These are phyloP conservation scores for Grammomys surdaster DNA, from an alignment of 2,113 vertebrate species.

Conservation along the genomic window DNA sequence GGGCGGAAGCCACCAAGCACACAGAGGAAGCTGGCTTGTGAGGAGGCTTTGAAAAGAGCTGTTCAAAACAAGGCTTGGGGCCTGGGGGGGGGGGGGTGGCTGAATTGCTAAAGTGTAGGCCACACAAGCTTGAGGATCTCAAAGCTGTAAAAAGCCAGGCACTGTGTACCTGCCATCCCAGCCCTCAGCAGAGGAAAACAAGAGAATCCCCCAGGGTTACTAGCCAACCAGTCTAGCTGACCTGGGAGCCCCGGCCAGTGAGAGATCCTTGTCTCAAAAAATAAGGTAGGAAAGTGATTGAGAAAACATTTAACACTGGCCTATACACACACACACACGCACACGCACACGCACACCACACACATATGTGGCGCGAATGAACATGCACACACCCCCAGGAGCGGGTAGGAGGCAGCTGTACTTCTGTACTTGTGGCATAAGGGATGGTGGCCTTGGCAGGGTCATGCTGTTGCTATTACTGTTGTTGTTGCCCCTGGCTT, in stretches of 20 bases:
- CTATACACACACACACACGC: not conserved
- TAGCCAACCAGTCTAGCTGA: not conserved
- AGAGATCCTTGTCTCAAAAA: not conserved
- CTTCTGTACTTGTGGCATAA: not conserved
- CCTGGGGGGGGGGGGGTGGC: too few species aligned
- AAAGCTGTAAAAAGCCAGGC: not conserved
- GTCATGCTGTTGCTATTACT: not conserved
- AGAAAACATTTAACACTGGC: not conserved
- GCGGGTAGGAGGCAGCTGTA: not conserved
- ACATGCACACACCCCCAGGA: not conserved
- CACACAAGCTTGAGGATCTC: not conserved
- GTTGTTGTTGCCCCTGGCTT: not conserved
- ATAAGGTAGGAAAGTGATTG: too few species aligned
- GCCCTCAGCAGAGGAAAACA: not conserved
- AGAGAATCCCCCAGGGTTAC: not conserved
- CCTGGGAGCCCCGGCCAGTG: not conserved
- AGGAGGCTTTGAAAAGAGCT: not conserved
- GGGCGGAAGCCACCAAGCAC: accelerated
- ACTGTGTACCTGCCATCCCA: too few species aligned
- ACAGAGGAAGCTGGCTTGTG: not conserved
- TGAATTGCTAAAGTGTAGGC: not conserved
- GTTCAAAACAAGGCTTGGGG: not conserved
- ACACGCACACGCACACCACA: not conserved
- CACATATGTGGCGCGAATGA: not conserved
- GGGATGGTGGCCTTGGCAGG: not conserved